These are phyloP conservation scores for Gephyroberyx darwinii DNA, from an alignment of 2,797 vertebrate species.

Conservation along the genomic window DNA sequence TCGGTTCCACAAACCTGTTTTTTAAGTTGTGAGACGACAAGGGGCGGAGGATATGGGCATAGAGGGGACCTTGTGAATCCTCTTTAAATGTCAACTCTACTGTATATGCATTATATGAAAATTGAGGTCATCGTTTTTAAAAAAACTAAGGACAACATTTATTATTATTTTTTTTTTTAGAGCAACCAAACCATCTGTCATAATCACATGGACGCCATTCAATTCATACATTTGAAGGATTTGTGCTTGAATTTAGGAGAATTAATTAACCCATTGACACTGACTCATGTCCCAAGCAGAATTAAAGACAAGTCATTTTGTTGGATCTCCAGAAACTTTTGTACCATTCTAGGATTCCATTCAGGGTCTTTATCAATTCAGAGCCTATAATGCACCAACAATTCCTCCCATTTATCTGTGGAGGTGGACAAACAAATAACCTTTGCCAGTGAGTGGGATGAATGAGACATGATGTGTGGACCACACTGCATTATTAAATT, in stretches of 20 bases:
- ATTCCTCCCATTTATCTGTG: conserved; percentile 14
- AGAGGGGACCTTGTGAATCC: neutral
- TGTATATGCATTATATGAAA: neutral
- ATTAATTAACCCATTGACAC: no score
- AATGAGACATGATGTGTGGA: conserved; percentile 19
- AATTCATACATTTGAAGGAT: neutral
- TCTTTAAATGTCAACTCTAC: conserved; percentile 5
- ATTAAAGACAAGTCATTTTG: neutral
- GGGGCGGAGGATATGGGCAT: neutral
- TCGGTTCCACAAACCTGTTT: conserved; percentile 6
- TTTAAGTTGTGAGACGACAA: conserved; percentile 2
- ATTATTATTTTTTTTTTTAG: no score
- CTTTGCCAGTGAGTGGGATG: conserved; percentile 23
- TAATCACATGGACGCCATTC: neutral
- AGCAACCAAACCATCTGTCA: neutral
- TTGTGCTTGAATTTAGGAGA: neutral
- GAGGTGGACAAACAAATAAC: conserved; percentile 28
- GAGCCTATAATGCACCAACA: conserved; percentile 11
- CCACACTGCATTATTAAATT: conserved; percentile 27
- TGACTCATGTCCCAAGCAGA: neutral
- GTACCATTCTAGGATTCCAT: neutral
- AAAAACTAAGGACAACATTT: neutral
- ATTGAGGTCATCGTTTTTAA: neutral
- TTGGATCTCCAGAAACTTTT: neutral
- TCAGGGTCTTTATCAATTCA: conserved; percentile 1